Conservation (phyloP, 2,797 vertebrate species). For the Thunnus albacares region DNA sequence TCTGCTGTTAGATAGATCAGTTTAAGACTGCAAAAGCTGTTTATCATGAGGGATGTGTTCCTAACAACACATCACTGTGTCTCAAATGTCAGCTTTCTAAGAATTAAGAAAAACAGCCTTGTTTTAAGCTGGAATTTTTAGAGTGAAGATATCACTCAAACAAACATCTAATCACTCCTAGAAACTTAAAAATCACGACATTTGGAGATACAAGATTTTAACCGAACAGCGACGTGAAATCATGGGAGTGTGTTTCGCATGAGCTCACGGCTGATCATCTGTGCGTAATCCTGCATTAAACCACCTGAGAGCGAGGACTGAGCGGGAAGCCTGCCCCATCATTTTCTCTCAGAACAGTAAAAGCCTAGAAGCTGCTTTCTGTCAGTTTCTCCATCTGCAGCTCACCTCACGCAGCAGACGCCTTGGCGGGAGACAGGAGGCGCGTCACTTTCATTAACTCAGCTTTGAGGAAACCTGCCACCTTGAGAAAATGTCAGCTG, state of each 20-base stretch:
- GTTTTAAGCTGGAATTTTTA: background rate
- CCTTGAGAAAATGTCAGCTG: slow-evolving; percentile 57
- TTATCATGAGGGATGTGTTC: slow-evolving; percentile 32
- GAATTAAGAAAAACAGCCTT: background rate
- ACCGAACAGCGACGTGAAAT: slow-evolving; percentile 3
- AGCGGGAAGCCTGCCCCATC: background rate
- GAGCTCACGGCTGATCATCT: slow-evolving; percentile 8
- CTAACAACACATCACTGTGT: background rate
- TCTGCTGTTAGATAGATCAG: slow-evolving; percentile 40
- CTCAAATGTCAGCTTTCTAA: background rate
- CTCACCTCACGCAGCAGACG: slow-evolving; percentile 9
- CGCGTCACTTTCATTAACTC: slow-evolving; percentile 53
- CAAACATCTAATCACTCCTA: background rate
- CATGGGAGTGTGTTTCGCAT: slow-evolving; percentile 29
- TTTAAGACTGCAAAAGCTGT: slow-evolving; percentile 25
- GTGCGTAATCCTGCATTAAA: slow-evolving; percentile 38
- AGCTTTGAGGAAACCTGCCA: slow-evolving; percentile 53
- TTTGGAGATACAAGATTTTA: background rate
- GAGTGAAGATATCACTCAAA: background rate
- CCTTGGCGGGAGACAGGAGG: slow-evolving; percentile 21
- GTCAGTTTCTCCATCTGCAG: slow-evolving; percentile 35
- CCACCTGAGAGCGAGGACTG: slow-evolving; percentile 21
- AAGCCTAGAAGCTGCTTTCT: slow-evolving; percentile 40
- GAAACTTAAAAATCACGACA: background rate
- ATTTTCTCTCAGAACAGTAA: slow-evolving; percentile 22